Percentiles rank a stretch among this genome's conserved stretches.
phyloP scores from a whole-genome alignment of 2,113 vertebrate genomes.

The Campylomormyrus numenius region DNA sequence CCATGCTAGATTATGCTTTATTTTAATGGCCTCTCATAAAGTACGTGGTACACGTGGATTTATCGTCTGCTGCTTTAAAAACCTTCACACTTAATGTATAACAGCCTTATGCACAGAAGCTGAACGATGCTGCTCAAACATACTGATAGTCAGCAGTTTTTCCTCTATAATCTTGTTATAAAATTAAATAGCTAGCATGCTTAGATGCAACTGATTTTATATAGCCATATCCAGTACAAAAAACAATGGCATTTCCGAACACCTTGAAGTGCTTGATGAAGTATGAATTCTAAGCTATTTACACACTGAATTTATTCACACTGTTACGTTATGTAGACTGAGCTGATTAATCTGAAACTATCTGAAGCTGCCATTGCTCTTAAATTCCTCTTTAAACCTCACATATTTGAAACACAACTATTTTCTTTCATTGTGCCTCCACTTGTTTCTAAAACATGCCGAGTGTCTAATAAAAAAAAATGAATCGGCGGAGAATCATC shows the following conservation, averaged over 20 bases:
- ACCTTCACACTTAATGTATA: neutral
- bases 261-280: neutral
- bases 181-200: neutral
- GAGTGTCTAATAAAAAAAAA: neutral
- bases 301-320: neutral
- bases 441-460: conserved; percentile 3
- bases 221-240: neutral
- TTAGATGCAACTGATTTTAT: neutral
- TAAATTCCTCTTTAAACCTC: neutral
- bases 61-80: neutral
- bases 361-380: neutral
- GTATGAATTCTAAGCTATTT: neutral
- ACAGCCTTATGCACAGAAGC: neutral
- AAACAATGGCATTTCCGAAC: neutral
- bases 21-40: neutral
- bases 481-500: neutral
- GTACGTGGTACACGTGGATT: neutral
- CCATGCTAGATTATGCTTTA: neutral
- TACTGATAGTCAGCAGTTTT: neutral
- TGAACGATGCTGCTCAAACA: neutral
- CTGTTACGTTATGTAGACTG: neutral
- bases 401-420: neutral
- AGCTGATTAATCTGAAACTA: neutral
- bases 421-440: neutral
- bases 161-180: neutral